Evolutionary conservation across 2,888 invertebrate species (phyloP), one percentile per base, ranked within the genome.

Genomic region (Lobophora halterata): DNA sequence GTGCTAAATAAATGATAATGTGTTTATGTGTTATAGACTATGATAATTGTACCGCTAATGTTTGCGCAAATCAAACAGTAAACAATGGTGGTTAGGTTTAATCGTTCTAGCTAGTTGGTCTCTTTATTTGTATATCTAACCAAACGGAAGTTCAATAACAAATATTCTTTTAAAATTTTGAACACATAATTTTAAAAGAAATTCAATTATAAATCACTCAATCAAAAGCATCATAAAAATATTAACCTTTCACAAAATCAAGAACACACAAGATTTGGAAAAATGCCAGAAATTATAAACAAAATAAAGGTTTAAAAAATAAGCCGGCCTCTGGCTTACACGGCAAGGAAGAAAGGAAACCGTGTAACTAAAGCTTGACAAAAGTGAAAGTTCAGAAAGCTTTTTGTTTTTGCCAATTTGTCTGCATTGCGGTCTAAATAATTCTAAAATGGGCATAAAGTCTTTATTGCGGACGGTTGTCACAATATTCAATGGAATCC

Each of bases 41-140:
- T 45, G 14, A 42, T 43, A 31, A 34, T 36, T 18, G 27, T 35
- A 43, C 40, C 30, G 43, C 24, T 46, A 40, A 51, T 49, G 21
- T 29, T 28, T 38, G 23, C 29, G 39, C 31, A 31, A 51, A 43
- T 46, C 36, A 26, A 46, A 43, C 38, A 13, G 34, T 31, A 40
- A 45, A 28, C 19, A 36, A 20, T 28, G 9, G 28, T 39, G 43
- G 19, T 44, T 44, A 44, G 24, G 27, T n/a, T n/a, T n/a, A n/a
- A n/a, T 12, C 18, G 29, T 20, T 34, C 30, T 6, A 13, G 20
- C 25, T 39, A 32, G 36, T 36, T 32, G 27, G 19, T 13, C 24
- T 31, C 27, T 36, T 35, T 32, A 42, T 37, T 21, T 10, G 28
- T 21, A 29, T 23, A 33, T 36, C 9, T 10, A 10, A 8, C 1